phyloP scores from a whole-genome alignment of 2,888 invertebrate genomes.

The Tribolium freemani region DNA sequence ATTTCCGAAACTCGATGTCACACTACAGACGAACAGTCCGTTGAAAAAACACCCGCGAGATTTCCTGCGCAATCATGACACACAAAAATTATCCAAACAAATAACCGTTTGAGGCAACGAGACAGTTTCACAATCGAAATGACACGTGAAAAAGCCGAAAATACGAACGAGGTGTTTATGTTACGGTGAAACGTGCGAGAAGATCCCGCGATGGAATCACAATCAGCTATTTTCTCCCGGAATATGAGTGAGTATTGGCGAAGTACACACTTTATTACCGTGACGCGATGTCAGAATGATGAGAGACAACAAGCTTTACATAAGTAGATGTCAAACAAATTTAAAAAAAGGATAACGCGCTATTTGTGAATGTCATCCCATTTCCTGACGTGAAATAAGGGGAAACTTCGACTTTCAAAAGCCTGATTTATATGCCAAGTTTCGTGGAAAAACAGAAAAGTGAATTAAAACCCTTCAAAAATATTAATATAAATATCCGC shows the following conservation, averaged over 20 bases:
- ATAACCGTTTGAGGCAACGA: constrained; percentile 23
- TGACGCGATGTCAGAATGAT: constrained; percentile 12
- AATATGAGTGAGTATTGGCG: no score
- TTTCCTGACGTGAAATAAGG: constrained; percentile 14
- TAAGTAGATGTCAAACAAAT: constrained; percentile 28
- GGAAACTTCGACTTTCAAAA: constrained; percentile 8
- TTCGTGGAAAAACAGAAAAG: no score
- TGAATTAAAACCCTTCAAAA: no score
- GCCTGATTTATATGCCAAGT: background rate
- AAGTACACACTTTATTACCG: constrained; percentile 18
- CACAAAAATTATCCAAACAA: constrained; percentile 27
- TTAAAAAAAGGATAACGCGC: constrained; percentile 3
- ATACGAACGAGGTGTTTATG: constrained; percentile 42
- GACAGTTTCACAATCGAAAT: constrained; percentile 22
- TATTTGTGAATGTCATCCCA: constrained; percentile 9
- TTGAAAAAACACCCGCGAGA: background rate
- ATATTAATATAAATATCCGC: no score
- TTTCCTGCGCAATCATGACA: constrained; percentile 28
- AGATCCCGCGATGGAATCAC: constrained; percentile 8
- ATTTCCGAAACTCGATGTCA: constrained; percentile 16
- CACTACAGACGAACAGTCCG: background rate
- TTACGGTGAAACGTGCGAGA: constrained; percentile 28
- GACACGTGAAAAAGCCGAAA: constrained; percentile 30
- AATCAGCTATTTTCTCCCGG: background rate
- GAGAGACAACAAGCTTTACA: constrained; percentile 30